A percentile compares a stretch with the other conserved stretches of the same genome.
phyloP scores from a whole-genome alignment of 2,888 invertebrate genomes.

The Phengaris alcon region DNA sequence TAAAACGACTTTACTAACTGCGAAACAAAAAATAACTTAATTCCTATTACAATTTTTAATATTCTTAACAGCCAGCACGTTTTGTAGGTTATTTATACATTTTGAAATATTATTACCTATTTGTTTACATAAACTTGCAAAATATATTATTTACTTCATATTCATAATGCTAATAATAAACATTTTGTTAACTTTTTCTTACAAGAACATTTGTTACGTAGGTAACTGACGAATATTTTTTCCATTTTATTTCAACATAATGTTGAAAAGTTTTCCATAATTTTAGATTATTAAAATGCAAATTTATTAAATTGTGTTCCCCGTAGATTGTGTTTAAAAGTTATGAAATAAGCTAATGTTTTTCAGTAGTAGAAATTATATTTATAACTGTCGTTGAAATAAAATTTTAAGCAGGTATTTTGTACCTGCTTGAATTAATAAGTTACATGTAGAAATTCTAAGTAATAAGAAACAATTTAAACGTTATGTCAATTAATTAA shows the following conservation, averaged over 20 bases:
- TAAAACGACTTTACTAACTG: background rate
- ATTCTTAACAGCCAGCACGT: background rate
- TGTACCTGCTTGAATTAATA: background rate
- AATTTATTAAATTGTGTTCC: constrained; percentile 23
- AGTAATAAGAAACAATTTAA: constrained; percentile 38
- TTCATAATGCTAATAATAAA: background rate
- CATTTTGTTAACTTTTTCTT: constrained; percentile 18
- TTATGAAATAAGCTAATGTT: constrained; percentile 3
- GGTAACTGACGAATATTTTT: constrained; percentile 13
- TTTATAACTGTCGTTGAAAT: background rate
- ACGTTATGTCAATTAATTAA: no score
- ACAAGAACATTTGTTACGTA: background rate
- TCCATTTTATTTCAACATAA: constrained; percentile 25
- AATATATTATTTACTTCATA: background rate
- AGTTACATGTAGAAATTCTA: background rate
- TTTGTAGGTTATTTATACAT: background rate
- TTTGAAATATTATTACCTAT: background rate
- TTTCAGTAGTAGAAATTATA: background rate
- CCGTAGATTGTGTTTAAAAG: background rate
- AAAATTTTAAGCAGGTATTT: background rate
- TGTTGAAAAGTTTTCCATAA: constrained; percentile 15
- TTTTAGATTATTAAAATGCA: constrained; percentile 23
- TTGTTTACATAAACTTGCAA: background rate
- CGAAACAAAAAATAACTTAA: background rate
- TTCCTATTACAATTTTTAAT: background rate